Percentiles rank a stretch among this genome's conserved stretches.
Evolutionary conservation across 2,797 vertebrate genomes (phyloP).

Genomic region (Galago senegalensis): DNA sequence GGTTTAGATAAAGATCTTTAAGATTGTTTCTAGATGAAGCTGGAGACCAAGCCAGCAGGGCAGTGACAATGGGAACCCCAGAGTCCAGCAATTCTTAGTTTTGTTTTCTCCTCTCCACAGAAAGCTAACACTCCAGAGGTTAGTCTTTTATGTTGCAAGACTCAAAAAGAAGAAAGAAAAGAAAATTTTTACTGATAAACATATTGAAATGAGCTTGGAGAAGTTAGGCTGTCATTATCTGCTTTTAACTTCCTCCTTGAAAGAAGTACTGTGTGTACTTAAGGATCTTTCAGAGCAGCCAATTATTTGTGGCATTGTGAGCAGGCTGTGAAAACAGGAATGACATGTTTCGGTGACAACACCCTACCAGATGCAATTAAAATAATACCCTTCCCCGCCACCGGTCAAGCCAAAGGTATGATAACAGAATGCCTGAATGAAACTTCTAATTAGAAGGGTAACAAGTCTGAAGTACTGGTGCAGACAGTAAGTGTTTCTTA

Average conservation of each 20-base stretch:
- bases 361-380: conserved; percentile 33
- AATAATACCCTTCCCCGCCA: neutral
- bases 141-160: conserved; percentile 20
- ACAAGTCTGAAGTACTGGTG: neutral
- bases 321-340: conserved; percentile 29
- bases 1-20: neutral
- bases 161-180: conserved; percentile 44
- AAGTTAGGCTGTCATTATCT: neutral
- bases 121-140: neutral
- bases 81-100: conserved; percentile 16
- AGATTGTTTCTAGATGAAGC: neutral
- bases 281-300: conserved; percentile 1
- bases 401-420: neutral
- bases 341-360: neutral
- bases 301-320: neutral
- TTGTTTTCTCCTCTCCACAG: conserved; percentile 27
- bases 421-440: neutral
- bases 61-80: neutral
- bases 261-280: neutral
- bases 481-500: conserved; percentile 25
- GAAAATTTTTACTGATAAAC: conserved; percentile 21
- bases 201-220: neutral
- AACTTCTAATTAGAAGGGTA: neutral
- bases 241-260: conserved; percentile 29
- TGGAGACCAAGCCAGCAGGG: neutral